These are phyloP conservation scores for Peromyscus eremicus DNA, from an alignment of 2,797 vertebrate genomes.

Conservation along the genomic window DNA sequence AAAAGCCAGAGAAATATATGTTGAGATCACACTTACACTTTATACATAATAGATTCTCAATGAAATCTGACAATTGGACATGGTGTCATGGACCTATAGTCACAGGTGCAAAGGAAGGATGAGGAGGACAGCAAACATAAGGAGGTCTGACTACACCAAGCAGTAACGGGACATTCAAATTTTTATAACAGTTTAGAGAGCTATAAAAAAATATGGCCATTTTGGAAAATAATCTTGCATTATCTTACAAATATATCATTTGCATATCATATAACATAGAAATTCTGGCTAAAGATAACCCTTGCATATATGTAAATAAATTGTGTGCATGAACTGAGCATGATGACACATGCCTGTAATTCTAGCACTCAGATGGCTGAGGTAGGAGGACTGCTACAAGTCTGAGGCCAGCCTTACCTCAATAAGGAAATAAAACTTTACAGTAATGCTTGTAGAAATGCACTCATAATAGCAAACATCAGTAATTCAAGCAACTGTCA, in stretches of 20 bases:
- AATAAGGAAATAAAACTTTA: neutral
- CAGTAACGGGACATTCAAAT: neutral
- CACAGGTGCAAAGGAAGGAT: neutral
- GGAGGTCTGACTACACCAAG: neutral
- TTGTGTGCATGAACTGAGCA: neutral
- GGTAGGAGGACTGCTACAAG: neutral
- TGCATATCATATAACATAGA: neutral
- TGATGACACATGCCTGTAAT: neutral
- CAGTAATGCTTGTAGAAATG: neutral
- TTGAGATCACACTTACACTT: slow-evolving; percentile 17
- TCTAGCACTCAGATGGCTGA: neutral
- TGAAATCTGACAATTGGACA: neutral
- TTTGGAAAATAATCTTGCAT: neutral
- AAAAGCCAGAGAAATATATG: slow-evolving; percentile 16
- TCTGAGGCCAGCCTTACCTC: neutral
- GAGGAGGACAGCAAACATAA: neutral
- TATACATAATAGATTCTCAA: neutral
- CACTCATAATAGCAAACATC: neutral
- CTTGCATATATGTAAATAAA: neutral
- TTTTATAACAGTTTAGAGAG: neutral
- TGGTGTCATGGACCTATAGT: neutral
- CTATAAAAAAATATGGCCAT: neutral
- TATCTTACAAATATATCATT: slow-evolving; percentile 42
- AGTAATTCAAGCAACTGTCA: neutral
- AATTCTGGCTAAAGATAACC: neutral